phyloP scores from a whole-genome alignment of 2,113 vertebrate species.

The Natator depressus region DNA sequence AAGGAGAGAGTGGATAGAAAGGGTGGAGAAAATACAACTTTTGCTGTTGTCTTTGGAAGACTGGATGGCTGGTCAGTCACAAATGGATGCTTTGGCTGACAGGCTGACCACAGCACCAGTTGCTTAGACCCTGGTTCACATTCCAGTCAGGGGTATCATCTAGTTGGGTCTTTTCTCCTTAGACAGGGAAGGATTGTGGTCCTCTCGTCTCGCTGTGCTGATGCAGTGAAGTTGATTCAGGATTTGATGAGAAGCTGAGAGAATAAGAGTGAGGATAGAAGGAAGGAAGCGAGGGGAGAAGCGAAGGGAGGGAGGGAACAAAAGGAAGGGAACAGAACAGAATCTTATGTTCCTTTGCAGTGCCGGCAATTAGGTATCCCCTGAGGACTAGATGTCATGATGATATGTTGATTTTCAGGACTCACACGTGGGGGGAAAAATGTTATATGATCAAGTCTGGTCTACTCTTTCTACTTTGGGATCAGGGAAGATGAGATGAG shows the following conservation, averaged over 20 bases:
- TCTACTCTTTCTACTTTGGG: background rate
- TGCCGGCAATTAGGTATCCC: background rate
- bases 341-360: background rate
- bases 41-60: background rate
- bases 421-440: background rate
- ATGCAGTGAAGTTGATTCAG: background rate
- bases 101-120: background rate
- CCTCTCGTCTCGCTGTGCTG: background rate
- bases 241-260: background rate
- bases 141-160: background rate
- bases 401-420: background rate
- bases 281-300: background rate
- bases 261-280: background rate
- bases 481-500: background rate
- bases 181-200: background rate
- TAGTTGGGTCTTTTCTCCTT: background rate
- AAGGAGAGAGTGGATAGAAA: background rate
- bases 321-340: background rate
- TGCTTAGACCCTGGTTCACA: background rate
- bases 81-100: background rate
- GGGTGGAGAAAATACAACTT: background rate
- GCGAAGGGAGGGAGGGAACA: background rate
- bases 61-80: background rate
- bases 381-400: background rate
- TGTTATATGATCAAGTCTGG: background rate